Evolutionary conservation across 2,888 invertebrate genomes (phyloP).

Genomic region (Odontothrips loti): DNA sequence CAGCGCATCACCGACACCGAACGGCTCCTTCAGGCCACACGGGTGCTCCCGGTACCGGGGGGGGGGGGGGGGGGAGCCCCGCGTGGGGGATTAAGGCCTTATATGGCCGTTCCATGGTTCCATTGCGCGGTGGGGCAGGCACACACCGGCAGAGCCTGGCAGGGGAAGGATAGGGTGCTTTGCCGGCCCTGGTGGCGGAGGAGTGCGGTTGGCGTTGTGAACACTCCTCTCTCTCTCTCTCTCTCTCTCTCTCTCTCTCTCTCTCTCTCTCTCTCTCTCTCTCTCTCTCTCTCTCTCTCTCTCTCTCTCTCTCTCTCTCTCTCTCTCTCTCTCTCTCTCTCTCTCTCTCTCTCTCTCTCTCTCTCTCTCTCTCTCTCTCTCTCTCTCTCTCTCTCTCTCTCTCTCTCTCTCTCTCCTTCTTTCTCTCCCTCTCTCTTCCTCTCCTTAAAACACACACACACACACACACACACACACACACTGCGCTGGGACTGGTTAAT

Average conservation of each 20-base stretch:
- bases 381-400: slow-evolving; percentile 32
- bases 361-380: slow-evolving; percentile 15
- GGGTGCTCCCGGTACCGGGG: no score
- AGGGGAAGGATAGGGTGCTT: not conserved
- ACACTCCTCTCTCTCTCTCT: not conserved
- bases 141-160: no score
- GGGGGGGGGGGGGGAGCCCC: no score
- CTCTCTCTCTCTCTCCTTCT: slow-evolving; percentile 34
- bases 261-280: not conserved
- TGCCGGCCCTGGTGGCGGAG: not conserved
- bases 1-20: no score
- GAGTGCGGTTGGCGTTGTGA: not conserved
- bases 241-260: slow-evolving; percentile 20
- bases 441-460: not conserved
- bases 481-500: not conserved
- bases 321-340: not conserved
- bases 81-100: no score
- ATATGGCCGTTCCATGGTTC: no score
- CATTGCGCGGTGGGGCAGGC: no score
- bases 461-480: no score
- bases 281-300: not conserved
- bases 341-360: no score
- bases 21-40: no score
- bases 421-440: slow-evolving; percentile 22
- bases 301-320: not conserved